phyloP scores from a whole-genome alignment of 2,888 invertebrate species.

The Mellilla xanthometata region DNA sequence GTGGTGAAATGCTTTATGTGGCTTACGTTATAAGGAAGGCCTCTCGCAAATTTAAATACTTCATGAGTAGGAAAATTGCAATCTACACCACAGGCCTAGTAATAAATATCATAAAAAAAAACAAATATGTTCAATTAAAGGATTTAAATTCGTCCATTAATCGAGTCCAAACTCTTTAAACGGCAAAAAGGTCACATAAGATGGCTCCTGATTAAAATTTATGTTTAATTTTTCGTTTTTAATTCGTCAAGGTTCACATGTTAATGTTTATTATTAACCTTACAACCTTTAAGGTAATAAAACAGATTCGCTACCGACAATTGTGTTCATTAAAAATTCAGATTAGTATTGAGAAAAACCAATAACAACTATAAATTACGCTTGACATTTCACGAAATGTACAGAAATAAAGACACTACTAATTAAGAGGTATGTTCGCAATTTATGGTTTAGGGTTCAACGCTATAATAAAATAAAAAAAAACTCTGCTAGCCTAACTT shows the following conservation, averaged over 20 bases:
- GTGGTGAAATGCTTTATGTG: too few species aligned
- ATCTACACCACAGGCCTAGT: too few species aligned
- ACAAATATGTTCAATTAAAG: too few species aligned
- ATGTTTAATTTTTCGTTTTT: not conserved
- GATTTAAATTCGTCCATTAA: too few species aligned
- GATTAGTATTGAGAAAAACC: constrained; percentile 3
- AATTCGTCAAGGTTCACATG: not conserved
- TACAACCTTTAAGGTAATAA: not conserved
- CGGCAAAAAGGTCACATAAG: not conserved
- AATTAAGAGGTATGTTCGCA: not conserved
- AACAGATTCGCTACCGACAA: constrained; percentile 1
- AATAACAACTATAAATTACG: constrained; percentile 11
- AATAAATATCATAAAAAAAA: too few species aligned
- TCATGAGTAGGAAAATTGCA: too few species aligned
- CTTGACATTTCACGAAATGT: constrained; percentile 18
- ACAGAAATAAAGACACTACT: constrained; percentile 2
- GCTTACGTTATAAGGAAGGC: too few species aligned
- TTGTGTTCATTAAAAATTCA: constrained; percentile 2
- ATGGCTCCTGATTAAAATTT: not conserved
- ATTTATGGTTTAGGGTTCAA: constrained; percentile 3
- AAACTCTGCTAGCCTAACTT: not conserved
- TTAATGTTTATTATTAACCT: not conserved
- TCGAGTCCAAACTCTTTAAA: too few species aligned
- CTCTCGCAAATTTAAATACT: too few species aligned
- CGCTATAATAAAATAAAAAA: too few species aligned